phyloP scores from a whole-genome alignment of 1,140 invertebrate species.

The Notospermus geniculatus region DNA sequence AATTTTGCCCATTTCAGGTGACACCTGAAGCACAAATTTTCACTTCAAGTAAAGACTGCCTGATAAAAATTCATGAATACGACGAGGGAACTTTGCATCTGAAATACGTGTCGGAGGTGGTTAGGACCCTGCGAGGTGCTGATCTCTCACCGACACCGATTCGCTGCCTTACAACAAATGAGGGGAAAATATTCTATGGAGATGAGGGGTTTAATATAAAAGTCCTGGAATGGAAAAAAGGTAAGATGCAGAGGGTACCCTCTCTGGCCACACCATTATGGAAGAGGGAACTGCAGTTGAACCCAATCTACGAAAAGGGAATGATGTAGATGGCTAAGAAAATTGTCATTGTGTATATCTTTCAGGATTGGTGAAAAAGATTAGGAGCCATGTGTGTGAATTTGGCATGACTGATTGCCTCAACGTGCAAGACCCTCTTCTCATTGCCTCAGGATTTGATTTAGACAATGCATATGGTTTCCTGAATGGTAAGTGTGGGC shows the following conservation, averaged over 20 bases:
- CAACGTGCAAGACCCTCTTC: conserved; percentile 24
- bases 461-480: conserved; percentile 39
- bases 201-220: conserved; percentile 49
- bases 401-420: conserved; percentile 45
- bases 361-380: conserved; percentile 38
- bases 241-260: conserved; percentile 19
- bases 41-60: no score
- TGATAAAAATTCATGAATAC: conserved; percentile 37
- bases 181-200: conserved; percentile 32
- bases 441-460: conserved; percentile 42
- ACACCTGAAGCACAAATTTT: no score
- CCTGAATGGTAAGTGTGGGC: conserved; percentile 38
- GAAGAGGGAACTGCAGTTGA: no score
- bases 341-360: neutral
- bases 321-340: no score
- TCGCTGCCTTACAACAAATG: conserved; percentile 23
- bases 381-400: conserved; percentile 36
- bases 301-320: no score
- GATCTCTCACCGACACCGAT: conserved; percentile 21
- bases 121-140: conserved; percentile 18
- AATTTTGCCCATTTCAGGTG: no score
- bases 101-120: conserved; percentile 37
- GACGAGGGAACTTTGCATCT: conserved; percentile 26
- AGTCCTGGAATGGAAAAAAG: conserved; percentile 45
- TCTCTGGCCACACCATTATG: no score